Base-by-base conservation (phyloP, 2,797 vertebrate genomes). In the Oreonectes daqikongensis region DNA sequence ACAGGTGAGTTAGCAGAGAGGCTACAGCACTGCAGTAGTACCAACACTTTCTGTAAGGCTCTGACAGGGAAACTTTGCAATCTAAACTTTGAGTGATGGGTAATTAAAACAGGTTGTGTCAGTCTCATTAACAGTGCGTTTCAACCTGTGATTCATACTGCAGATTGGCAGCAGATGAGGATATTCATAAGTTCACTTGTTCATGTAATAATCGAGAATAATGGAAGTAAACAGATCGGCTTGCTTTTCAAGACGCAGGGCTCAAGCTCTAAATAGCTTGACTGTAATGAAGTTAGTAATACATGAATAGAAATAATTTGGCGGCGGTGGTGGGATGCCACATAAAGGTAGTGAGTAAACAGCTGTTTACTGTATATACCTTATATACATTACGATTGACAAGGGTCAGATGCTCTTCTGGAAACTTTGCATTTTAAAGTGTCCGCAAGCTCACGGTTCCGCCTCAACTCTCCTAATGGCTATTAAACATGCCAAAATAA, bases 1-100 rank as follows among this genome's bases (percentile, higher is more conserved):
- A 79, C 79, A 82, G 81, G 64, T 70, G 65, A 70, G 50, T 71
- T 78, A 77, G 84, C 75, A 78, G 61, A 74, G 65, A 42, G 60
- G 26, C 35, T 48, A 30, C 60, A 59, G 28, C 30, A 32, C 14
- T 71, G 75, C 15, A 72, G 14, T 32, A 24, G 61, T 63, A 35
- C 6, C 1, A 38, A 60, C 30, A 61, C 18, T 61, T 61, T 61
- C 8, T 61, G 30, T 61, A 61, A 18, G 8, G 35, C 35, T 55
- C 12, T 57, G 53, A 46, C 38, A 66, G 26, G 1, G 26, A 40
- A 32, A 35, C 32, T n/a, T 65, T 44, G 72, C 63, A 55, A 50
- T 52, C 15, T 73, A 35, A 64, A 64, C 20, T 52, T 66, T 75
- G 50, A 75, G 8, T 75, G 72, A 75, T 57, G 35, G 63, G 50